A percentile compares a stretch with the other conserved stretches of the same genome.
phyloP scores from a whole-genome alignment of 2,113 vertebrate genomes.

The Neopipo cinnamomea region DNA sequence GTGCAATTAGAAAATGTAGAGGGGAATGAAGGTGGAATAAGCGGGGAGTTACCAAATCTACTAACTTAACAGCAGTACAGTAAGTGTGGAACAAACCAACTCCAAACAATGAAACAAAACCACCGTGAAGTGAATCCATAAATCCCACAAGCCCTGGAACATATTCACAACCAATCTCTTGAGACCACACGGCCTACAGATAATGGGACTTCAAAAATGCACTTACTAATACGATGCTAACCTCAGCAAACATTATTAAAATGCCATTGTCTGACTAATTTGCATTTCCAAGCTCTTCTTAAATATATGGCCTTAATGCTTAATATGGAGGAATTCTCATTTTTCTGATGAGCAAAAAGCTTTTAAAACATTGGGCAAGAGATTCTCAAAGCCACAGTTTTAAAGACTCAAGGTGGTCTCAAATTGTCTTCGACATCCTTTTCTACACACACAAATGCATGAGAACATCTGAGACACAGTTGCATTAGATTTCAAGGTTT shows the following conservation, averaged over 20 bases:
- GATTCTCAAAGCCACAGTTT: not conserved
- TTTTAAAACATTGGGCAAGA: not conserved
- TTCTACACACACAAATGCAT: not conserved
- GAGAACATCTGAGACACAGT: not conserved
- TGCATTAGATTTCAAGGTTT: slow-evolving; percentile 20
- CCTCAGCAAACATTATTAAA: slow-evolving; percentile 25
- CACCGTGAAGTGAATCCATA: slow-evolving; percentile 31
- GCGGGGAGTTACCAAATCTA: not conserved
- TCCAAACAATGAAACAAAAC: not conserved
- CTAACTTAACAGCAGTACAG: slow-evolving; percentile 28
- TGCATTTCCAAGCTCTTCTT: slow-evolving; percentile 14
- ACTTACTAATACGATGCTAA: not conserved
- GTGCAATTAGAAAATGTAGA: not conserved
- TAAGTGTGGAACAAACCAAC: not conserved
- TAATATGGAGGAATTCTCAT: not conserved
- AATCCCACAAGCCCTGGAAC: not conserved
- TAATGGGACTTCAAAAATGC: not conserved
- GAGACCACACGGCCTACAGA: slow-evolving; percentile 29
- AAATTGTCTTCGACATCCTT: not conserved
- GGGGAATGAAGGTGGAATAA: not conserved
- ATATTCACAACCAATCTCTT: not conserved
- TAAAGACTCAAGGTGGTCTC: not conserved
- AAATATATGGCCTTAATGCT: not conserved
- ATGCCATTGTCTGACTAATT: slow-evolving; percentile 17
- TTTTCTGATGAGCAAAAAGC: not conserved